These are phyloP conservation scores for Hydrolagus affinis DNA, from an alignment of 2,113 vertebrate species.

Conservation along the genomic window DNA sequence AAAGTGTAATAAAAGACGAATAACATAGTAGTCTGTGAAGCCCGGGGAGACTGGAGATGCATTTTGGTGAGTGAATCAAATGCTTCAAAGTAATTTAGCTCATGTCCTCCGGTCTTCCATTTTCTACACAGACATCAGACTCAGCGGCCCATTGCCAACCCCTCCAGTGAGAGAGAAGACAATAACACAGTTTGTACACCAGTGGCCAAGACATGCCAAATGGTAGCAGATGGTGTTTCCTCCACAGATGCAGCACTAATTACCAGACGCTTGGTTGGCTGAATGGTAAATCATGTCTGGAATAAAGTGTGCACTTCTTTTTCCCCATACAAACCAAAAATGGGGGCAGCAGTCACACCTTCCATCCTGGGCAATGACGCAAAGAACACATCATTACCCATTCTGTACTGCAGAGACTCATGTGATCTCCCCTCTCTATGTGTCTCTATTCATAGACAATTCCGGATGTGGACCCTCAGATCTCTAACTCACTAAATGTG, in stretches of 20 bases:
- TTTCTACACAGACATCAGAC: conserved; percentile 4
- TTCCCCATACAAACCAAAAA: conserved; percentile 29
- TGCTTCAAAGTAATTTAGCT: conserved; percentile 11
- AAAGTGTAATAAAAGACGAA: not conserved
- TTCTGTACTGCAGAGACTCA: too few relatives aligned
- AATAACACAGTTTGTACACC: conserved; percentile 53
- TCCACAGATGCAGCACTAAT: conserved; percentile 34
- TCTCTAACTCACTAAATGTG: not conserved
- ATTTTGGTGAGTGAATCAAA: not conserved
- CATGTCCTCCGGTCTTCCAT: not conserved
- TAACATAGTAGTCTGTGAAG: not conserved
- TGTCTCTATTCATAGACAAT: not conserved
- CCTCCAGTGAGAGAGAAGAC: conserved; percentile 40
- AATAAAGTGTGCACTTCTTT: conserved; percentile 51
- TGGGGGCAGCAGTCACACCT: conserved; percentile 12
- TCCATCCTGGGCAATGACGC: conserved; percentile 4
- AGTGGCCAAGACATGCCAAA: conserved; percentile 37
- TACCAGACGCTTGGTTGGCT: conserved; percentile 40
- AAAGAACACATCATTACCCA: not conserved
- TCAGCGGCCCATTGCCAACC: not conserved
- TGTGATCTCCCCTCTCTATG: too few relatives aligned
- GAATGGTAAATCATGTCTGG: conserved; percentile 48
- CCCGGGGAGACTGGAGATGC: not conserved
- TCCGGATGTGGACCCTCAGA: not conserved
- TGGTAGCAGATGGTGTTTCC: conserved; percentile 47